Percentiles rank a stretch among this genome's conserved stretches.
Evolutionary conservation across 2,113 vertebrate genomes (phyloP).

Genomic region (Todiramphus chloris): DNA sequence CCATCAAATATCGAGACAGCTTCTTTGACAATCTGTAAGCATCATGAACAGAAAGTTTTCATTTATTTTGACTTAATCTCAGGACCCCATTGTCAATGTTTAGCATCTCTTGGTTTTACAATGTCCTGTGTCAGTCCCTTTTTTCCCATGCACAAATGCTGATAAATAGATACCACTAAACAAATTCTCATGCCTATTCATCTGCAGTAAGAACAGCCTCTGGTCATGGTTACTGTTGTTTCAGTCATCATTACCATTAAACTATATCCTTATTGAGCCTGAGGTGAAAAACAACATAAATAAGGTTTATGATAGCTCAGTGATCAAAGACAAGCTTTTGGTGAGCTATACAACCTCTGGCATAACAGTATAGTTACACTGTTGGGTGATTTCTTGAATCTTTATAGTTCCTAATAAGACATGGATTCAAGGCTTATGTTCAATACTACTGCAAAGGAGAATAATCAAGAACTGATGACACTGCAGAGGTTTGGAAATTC

Average conservation of each 20-base stretch:
- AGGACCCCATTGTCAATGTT: background rate
- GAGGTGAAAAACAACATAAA: background rate
- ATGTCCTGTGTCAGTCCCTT: background rate
- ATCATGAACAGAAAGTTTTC: background rate
- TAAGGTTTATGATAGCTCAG: background rate
- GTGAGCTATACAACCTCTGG: background rate
- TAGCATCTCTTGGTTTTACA: background rate
- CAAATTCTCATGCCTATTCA: background rate
- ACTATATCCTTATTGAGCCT: background rate
- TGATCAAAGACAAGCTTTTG: background rate
- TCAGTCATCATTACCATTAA: background rate
- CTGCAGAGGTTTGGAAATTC: slow-evolving; percentile 18
- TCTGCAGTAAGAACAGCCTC: background rate
- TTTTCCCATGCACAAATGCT: background rate
- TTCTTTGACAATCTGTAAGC: background rate
- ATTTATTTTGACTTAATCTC: background rate
- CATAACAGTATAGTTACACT: background rate
- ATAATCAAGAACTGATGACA: slow-evolving; percentile 42
- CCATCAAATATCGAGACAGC: background rate
- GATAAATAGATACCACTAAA: background rate
- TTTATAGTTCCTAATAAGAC: slow-evolving; percentile 34
- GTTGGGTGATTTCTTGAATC: slow-evolving; percentile 12
- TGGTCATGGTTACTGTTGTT: background rate
- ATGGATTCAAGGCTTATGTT: slow-evolving; percentile 29
- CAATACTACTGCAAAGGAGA: background rate